Conservation (phyloP, 2,113 vertebrate genomes). For the Bubo scandiacus region DNA sequence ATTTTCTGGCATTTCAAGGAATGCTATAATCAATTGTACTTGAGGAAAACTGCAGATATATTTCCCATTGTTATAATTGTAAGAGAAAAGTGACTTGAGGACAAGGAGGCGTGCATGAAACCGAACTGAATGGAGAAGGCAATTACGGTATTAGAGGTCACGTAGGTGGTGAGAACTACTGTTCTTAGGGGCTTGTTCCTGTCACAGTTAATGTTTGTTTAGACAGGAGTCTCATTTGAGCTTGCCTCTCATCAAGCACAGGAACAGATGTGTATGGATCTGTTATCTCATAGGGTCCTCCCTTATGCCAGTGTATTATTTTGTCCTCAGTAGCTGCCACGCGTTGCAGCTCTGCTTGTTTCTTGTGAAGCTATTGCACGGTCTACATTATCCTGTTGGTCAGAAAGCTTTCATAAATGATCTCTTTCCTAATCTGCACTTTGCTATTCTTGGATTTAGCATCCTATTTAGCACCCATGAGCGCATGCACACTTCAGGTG, state of each 20-base stretch:
- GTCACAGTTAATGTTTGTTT: not conserved
- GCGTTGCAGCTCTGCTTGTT: not conserved
- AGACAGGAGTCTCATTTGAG: not conserved
- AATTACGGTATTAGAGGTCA: not conserved
- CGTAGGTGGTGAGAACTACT: not conserved
- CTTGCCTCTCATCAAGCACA: not conserved
- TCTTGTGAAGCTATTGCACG: not conserved
- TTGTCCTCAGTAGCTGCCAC: not conserved
- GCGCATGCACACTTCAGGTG: not conserved
- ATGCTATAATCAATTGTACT: not conserved
- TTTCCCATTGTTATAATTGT: not conserved
- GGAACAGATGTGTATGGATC: not conserved
- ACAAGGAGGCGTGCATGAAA: not conserved
- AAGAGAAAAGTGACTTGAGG: not conserved
- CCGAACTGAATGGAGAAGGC: not conserved
- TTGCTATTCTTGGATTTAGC: not conserved
- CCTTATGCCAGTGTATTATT: not conserved
- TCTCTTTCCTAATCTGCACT: not conserved
- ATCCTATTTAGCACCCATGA: not conserved
- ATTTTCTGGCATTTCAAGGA: slow-evolving; percentile 15
- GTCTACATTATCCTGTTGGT: not conserved
- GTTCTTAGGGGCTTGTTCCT: not conserved
- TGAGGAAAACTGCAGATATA: not conserved
- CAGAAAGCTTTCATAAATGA: not conserved
- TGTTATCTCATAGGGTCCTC: not conserved